Evolutionary conservation across 2,888 invertebrate species (phyloP).

Genomic region (Hartigia nigra): DNA sequence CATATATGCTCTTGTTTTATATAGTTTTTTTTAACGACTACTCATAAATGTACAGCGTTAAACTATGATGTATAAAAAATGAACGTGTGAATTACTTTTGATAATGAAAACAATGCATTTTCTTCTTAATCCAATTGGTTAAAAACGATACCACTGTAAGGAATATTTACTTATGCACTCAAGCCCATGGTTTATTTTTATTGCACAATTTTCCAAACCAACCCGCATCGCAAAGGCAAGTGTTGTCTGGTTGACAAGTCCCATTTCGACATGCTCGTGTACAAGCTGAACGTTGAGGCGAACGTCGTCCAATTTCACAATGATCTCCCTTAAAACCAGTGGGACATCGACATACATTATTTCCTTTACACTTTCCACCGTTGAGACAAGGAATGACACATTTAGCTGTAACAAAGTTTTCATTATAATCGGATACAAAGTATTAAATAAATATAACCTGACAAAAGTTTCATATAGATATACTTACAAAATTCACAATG

Average conservation of each 20-base stretch:
- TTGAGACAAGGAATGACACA: constrained; percentile 92
- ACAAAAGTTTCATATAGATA: constrained; percentile 75
- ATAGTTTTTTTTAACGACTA: not conserved
- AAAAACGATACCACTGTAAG: constrained; percentile 21
- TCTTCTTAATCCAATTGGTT: constrained; percentile 29
- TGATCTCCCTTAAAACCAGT: constrained; percentile 87
- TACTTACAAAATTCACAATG: constrained; percentile 92
- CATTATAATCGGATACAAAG: constrained; percentile 14
- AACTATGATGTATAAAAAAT: not conserved
- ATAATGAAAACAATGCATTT: not conserved
- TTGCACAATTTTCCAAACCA: constrained; percentile 87
- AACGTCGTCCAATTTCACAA: constrained; percentile 87
- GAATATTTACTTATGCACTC: constrained; percentile 21
- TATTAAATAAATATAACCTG: constrained; percentile 39
- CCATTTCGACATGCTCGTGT: constrained; percentile 83
- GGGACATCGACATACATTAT: constrained; percentile 90
- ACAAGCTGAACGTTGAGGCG: constrained; percentile 77
- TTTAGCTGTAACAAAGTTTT: constrained; percentile 72
- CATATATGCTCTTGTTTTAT: not conserved
- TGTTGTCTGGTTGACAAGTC: constrained; percentile 76
- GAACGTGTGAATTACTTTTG: not conserved
- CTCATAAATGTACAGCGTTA: not conserved
- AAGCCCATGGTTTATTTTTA: constrained; percentile 73
- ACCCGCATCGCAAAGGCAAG: constrained; percentile 83
- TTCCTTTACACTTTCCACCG: constrained; percentile 89